A percentile compares a stretch with the other conserved stretches of the same genome.
These are phyloP conservation scores for Rhabdornis inornatus DNA, from an alignment of 2,113 vertebrate species.

Conservation along the genomic window DNA sequence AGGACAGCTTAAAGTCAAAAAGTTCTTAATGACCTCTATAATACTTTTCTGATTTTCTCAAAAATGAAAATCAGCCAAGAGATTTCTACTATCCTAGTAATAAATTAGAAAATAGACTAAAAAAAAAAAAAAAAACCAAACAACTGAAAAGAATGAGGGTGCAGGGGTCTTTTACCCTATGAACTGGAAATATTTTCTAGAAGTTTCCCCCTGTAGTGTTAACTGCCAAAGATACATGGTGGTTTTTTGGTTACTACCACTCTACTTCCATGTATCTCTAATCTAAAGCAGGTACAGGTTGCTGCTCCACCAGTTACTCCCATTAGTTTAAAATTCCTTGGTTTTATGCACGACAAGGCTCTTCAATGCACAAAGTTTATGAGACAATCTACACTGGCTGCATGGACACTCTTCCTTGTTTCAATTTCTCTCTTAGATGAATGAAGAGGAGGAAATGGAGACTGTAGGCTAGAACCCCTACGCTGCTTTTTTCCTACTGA, in stretches of 20 bases:
- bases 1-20: background rate
- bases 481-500: background rate
- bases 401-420: background rate
- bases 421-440: background rate
- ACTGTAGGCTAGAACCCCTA: rapidly evolving
- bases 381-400: background rate
- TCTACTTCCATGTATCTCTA: background rate
- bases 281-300: background rate
- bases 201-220: background rate
- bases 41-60: background rate
- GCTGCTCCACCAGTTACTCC: background rate
- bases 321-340: background rate
- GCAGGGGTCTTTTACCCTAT: too few relatives aligned
- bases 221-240: background rate
- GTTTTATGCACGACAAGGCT: background rate
- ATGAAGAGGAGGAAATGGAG: background rate
- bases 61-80: background rate
- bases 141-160: background rate
- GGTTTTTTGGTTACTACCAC: background rate
- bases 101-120: background rate
- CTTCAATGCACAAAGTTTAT: background rate
- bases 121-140: too few relatives aligned
- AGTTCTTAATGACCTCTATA: background rate
- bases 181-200: background rate
- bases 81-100: background rate